Percentiles rank a stretch among this genome's conserved stretches.
Conservation (phyloP, 1,140 invertebrate species). For the Pogonomyrmex californicus region DNA sequence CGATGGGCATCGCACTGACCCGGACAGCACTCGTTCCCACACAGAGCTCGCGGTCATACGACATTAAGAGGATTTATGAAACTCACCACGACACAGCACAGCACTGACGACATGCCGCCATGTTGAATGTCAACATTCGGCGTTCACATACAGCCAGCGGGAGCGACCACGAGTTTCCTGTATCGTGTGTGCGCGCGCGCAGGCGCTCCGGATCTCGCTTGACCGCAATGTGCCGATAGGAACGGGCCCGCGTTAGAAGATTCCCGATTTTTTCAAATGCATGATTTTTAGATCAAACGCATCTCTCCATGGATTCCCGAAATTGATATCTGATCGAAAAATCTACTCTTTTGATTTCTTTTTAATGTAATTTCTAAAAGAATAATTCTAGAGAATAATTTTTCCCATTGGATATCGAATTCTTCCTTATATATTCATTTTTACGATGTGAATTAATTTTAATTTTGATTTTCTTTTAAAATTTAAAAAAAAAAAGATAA, state of each 20-base stretch:
- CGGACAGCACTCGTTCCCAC: slow-evolving; percentile 5
- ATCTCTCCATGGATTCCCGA: too few species aligned
- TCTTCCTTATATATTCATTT: too few species aligned
- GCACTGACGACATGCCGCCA: slow-evolving; percentile 98
- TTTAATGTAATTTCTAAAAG: too few species aligned
- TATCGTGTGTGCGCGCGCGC: not conserved
- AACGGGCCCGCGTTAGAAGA: not conserved
- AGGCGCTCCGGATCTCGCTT: slow-evolving; percentile 43
- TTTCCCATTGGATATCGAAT: too few species aligned
- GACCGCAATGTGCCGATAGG: slow-evolving; percentile 23
- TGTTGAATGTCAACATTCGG: slow-evolving; percentile 92
- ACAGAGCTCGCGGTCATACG: slow-evolving; percentile 72
- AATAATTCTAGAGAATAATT: too few species aligned
- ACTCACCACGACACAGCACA: slow-evolving; percentile 96
- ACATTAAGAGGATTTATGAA: slow-evolving; percentile 77
- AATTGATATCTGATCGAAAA: too few species aligned
- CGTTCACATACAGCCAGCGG: slow-evolving; percentile 75
- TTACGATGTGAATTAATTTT: too few species aligned
- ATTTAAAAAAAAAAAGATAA: too few species aligned
- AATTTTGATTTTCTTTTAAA: too few species aligned
- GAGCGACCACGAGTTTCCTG: slow-evolving; percentile 54
- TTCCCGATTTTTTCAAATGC: not conserved
- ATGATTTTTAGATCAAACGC: not conserved
- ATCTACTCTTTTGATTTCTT: too few species aligned
- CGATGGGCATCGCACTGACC: not conserved